Evolutionary conservation across 2,888 invertebrate genomes (phyloP).

Genomic region (Drosophila quinaria): DNA sequence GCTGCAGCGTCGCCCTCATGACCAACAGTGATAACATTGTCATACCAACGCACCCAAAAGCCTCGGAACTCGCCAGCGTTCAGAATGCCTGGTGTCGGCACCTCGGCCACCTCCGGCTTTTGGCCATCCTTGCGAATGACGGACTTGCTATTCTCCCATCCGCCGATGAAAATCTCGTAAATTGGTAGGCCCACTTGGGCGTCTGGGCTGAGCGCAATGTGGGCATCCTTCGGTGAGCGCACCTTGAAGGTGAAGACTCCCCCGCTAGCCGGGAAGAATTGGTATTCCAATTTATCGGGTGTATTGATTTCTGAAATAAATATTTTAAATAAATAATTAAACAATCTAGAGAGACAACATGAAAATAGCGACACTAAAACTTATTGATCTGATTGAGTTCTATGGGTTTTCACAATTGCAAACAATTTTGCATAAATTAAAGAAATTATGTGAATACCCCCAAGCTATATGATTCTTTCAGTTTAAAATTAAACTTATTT

Average conservation of each 20-base stretch:
- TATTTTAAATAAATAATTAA: not conserved
- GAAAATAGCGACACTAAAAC: too few species aligned
- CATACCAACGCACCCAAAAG: slow-evolving; percentile 94
- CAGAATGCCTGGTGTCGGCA: slow-evolving; percentile 90
- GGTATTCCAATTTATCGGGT: slow-evolving; percentile 93
- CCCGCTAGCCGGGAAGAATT: slow-evolving; percentile 91
- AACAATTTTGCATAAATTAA: too few species aligned
- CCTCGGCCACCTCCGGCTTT: slow-evolving; percentile 91
- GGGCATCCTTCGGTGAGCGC: slow-evolving; percentile 93
- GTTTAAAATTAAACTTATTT: too few species aligned
- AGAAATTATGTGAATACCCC: too few species aligned
- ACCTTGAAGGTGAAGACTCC: slow-evolving; percentile 92
- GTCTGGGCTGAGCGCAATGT: slow-evolving; percentile 91
- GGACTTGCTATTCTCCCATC: slow-evolving; percentile 94
- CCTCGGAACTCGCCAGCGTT: slow-evolving; percentile 91
- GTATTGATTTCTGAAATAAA: slow-evolving; percentile 90
- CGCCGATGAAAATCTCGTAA: slow-evolving; percentile 95
- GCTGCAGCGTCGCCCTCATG: slow-evolving; percentile 90
- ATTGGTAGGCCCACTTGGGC: slow-evolving; percentile 91
- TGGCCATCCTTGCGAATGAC: slow-evolving; percentile 92
- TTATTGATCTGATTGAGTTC: too few species aligned
- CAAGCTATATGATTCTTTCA: too few species aligned
- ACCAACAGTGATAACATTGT: slow-evolving; percentile 90
- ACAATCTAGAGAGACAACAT: not conserved
- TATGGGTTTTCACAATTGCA: too few species aligned